These are phyloP conservation scores for Melipona beecheii DNA, from an alignment of 2,888 invertebrate species.

Conservation along the genomic window DNA sequence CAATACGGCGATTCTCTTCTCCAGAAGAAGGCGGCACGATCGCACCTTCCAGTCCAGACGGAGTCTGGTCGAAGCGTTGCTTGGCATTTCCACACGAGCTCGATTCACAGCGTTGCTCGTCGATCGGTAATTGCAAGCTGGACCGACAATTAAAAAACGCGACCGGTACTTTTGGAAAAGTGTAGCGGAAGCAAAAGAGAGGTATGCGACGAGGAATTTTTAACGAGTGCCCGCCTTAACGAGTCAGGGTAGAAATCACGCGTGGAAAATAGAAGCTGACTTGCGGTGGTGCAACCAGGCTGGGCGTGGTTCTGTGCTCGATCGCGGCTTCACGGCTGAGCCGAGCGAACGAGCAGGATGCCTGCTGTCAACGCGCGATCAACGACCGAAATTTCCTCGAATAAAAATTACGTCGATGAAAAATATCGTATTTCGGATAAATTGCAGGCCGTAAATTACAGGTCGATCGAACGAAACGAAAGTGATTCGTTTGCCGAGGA, in stretches of 20 bases:
- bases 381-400: background rate
- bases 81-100: slow-evolving; percentile 24
- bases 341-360: slow-evolving; percentile 15
- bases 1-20: slow-evolving; percentile 6
- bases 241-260: slow-evolving; percentile 43
- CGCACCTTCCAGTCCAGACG: slow-evolving; percentile 6
- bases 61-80: slow-evolving; percentile 20
- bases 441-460: too few species aligned
- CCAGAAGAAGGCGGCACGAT: slow-evolving; percentile 17
- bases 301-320: slow-evolving; percentile 58
- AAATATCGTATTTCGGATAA: too few species aligned
- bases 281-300: slow-evolving; percentile 22
- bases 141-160: slow-evolving; percentile 45
- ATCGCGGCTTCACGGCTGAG: slow-evolving; percentile 41
- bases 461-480: background rate
- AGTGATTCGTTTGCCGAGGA: background rate
- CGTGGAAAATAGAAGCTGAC: slow-evolving; percentile 51
- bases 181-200: slow-evolving; percentile 40
- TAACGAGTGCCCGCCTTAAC: slow-evolving; percentile 25
- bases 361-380: slow-evolving; percentile 11
- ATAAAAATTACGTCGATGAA: background rate
- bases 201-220: slow-evolving; percentile 30
- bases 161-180: slow-evolving; percentile 2
- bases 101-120: slow-evolving; percentile 1
- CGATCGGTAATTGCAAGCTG: too few species aligned